A percentile compares a stretch with the other conserved stretches of the same genome.
Evolutionary conservation across 2,797 vertebrate species (phyloP).

Genomic region (Remorina albescens): DNA sequence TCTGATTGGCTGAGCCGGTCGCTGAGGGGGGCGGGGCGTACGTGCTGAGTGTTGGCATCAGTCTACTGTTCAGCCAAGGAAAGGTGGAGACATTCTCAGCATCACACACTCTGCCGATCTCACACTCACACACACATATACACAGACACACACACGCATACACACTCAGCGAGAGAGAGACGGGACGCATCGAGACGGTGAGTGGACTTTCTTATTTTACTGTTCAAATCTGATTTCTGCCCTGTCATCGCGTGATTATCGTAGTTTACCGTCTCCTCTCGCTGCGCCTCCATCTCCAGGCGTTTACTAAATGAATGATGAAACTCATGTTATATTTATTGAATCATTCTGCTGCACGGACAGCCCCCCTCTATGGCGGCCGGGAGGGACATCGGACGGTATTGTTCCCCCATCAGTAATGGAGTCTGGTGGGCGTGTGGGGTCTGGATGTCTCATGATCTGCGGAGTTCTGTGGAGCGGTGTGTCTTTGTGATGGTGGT

Average conservation of each 20-base stretch:
- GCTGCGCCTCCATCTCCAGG: slow-evolving; percentile 34
- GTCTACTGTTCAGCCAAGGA: slow-evolving; percentile 59
- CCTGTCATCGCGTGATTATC: slow-evolving; percentile 36
- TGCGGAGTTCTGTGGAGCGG: no score
- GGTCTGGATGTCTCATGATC: no score
- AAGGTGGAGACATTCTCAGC: slow-evolving; percentile 71
- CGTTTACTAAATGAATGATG: slow-evolving; percentile 29
- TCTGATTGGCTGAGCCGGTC: slow-evolving; percentile 66
- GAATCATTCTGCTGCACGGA: no score
- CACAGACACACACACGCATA: neutral
- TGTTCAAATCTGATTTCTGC: neutral
- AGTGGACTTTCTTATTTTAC: slow-evolving; percentile 42
- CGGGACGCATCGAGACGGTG: slow-evolving; percentile 66
- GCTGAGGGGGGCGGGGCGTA: slow-evolving; percentile 55
- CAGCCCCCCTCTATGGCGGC: slow-evolving; percentile 22
- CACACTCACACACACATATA: slow-evolving; percentile 17
- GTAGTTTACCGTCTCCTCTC: slow-evolving; percentile 23
- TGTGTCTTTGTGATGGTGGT: slow-evolving; percentile 82
- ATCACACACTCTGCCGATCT: slow-evolving; percentile 59
- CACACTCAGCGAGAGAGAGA: slow-evolving; percentile 26
- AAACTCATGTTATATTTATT: slow-evolving; percentile 23
- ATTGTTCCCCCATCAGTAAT: slow-evolving; percentile 36
- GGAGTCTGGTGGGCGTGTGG: slow-evolving; percentile 74
- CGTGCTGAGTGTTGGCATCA: slow-evolving; percentile 54
- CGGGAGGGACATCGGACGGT: neutral